Base-by-base conservation (phyloP, 1,140 invertebrate genomes). In the Odontomachus brunneus region DNA sequence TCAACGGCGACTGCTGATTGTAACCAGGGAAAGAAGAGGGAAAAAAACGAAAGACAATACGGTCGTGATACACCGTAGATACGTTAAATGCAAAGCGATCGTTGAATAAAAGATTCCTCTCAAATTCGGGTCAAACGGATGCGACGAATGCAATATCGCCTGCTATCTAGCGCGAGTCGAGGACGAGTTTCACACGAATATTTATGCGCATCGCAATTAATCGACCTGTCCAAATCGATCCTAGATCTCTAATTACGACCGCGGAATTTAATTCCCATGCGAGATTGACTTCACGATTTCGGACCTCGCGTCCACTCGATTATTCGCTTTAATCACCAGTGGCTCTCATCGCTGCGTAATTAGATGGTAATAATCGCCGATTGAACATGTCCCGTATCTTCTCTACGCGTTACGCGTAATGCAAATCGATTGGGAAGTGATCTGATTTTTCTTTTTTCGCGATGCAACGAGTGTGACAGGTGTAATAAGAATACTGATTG, bases 101-200 rank as follows among this genome's bases (percentile, higher is more conserved):
- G 19, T 12, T 69, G 75, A 78, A 78, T 78, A 69, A 78, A 78
- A 78, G 33, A 69, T 78, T 9, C 15, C 22, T 69, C 67, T 69
- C 7, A 29, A 55, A 69, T 24, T 26, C 17, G 24, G 11, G n/a
- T 48, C 14, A 66, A 66, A 51, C 60, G 51, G 55, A 48, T n/a
- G 38, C 26, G 26, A 53, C 29, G 24, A 19, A 53, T 49, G 49
- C 29, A 55, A 78, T 44, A 78, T 67, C 62, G 29, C 22, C 38
- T 33, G 26, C 12, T 44, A 44, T 44, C 3, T 44, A 44, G 33
- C 60, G 12, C 44, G 44, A 78, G 17, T 3, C n/a, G 29, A 38
- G 33, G 29, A 29, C 12, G 38, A 67, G n/a, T 38, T 66, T 76
- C 14, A 19, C 33, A 9, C 14, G 63, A 69, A 78, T 44, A 44